Evolutionary conservation across 2,113 vertebrate genomes (phyloP).

Genomic region (Galbula dea): DNA sequence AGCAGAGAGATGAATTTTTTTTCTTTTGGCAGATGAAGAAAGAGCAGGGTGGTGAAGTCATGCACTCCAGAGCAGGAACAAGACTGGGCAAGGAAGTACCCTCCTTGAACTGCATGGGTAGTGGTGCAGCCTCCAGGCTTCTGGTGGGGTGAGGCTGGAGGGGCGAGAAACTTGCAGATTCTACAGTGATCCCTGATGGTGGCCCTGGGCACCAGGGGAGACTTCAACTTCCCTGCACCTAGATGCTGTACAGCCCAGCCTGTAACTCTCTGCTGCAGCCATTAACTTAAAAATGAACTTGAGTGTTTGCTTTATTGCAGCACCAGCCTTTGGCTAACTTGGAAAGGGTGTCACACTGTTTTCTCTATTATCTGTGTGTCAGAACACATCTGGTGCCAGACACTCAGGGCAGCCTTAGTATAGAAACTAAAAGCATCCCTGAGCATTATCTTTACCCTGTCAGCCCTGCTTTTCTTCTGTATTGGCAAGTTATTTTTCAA

Average conservation of each 20-base stretch:
- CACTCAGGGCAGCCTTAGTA: no score
- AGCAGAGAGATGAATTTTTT: neutral
- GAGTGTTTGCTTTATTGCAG: neutral
- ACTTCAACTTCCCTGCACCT: neutral
- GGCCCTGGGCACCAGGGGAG: fast-evolving
- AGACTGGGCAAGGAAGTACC: neutral
- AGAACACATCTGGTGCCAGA: no score
- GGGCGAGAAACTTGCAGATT: neutral
- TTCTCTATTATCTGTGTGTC: neutral
- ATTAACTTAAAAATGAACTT: neutral
- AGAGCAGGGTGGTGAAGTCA: fast-evolving
- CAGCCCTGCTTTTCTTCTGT: neutral
- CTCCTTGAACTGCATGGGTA: no score
- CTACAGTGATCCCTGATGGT: fast-evolving
- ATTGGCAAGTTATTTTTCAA: neutral
- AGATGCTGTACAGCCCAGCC: fast-evolving
- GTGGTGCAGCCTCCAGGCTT: neutral
- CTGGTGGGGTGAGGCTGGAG: fast-evolving
- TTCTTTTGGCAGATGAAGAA: neutral
- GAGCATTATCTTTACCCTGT: no score
- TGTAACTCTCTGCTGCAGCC: neutral
- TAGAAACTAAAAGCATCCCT: no score
- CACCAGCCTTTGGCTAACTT: no score
- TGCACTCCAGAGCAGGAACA: neutral
- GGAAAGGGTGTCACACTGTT: neutral